Base-by-base conservation (phyloP, 2,888 invertebrate genomes). In the Chrysolina oricalcia region DNA sequence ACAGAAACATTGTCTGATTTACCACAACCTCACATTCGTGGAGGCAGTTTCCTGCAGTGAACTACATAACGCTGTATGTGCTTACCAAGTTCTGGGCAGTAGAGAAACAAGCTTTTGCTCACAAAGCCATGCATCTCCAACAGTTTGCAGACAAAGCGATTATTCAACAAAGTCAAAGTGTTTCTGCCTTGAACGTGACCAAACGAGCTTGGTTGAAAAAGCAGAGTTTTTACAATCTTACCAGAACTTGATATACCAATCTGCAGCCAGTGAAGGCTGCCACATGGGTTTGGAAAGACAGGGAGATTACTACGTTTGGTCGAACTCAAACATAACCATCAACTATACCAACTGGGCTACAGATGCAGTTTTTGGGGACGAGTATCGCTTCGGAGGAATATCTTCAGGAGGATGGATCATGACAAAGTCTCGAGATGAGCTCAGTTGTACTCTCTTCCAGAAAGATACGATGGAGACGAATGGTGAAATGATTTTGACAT, bases 1-100 rank as follows among this genome's bases (percentile, higher is more conserved):
- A 27, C 80, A 80, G 15, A 83, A 85, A 69, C 70, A 80, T 19
- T 86, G 85, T 75, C 53, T 82, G 19, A 64, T 86, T 11, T 83
- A 81, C 70, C 73, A 83, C 64, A 81, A 83, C 63, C 71, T 17
- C 8, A 77, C 77, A 10, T 75, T 74, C 40, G 53, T 75, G 9
- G 79, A 81, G 70, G 80, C 79, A n/a, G 83, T 82, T 10, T 46
- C 74, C n/a, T 86, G 86, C 68, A 70, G 77, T 21, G 80, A 81
- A 27, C 66, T 53, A 15, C 72, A 83, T 53, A 73, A 77, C 0
- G 83, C 79, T 0, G 59, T 85, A 46, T 86, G 86, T 63, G 82
- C 83, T 0, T 86, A 86, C 65, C 21, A 74, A 23, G 59, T 69
- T 48, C 23, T 82, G 15, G 67, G 63, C 6, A 43, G 74, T 6